Evolutionary conservation across 2,113 vertebrate species (phyloP).

Genomic region (Prunella himalayana): DNA sequence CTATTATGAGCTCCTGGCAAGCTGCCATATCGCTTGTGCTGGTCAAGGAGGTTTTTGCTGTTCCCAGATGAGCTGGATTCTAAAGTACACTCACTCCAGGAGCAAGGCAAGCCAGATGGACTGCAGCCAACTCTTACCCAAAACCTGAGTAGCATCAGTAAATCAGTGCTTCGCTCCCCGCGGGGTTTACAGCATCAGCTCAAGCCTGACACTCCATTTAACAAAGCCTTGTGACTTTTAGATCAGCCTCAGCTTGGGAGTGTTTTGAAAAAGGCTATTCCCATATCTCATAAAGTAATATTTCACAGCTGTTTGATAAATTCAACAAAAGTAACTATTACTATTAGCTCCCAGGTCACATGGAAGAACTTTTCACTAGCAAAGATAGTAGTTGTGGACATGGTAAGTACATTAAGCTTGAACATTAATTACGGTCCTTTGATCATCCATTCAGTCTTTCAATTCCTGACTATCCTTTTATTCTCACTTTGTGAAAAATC

Average conservation of each 20-base stretch:
- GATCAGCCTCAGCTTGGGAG: background rate
- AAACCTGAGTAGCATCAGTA: slow-evolving; percentile 36
- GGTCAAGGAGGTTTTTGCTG: slow-evolving; percentile 37
- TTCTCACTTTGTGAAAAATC: background rate
- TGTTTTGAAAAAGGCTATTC: background rate
- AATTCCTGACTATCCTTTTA: background rate
- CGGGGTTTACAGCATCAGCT: background rate
- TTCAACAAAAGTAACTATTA: background rate
- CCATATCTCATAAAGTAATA: background rate
- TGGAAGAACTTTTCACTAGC: background rate
- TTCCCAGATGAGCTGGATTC: slow-evolving; percentile 26
- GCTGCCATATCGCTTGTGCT: background rate
- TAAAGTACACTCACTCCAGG: background rate
- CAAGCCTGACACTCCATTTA: background rate
- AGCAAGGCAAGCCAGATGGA: slow-evolving; percentile 13
- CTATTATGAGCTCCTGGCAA: slow-evolving; percentile 15
- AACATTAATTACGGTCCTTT: background rate
- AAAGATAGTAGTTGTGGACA: background rate
- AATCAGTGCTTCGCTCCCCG: background rate
- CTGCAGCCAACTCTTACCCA: background rate
- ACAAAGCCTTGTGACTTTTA: background rate
- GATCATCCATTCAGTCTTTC: background rate
- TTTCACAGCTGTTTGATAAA: background rate
- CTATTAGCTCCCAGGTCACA: background rate
- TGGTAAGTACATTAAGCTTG: background rate